Conservation (phyloP, 2,888 invertebrate genomes). For the Fragum fragum region DNA sequence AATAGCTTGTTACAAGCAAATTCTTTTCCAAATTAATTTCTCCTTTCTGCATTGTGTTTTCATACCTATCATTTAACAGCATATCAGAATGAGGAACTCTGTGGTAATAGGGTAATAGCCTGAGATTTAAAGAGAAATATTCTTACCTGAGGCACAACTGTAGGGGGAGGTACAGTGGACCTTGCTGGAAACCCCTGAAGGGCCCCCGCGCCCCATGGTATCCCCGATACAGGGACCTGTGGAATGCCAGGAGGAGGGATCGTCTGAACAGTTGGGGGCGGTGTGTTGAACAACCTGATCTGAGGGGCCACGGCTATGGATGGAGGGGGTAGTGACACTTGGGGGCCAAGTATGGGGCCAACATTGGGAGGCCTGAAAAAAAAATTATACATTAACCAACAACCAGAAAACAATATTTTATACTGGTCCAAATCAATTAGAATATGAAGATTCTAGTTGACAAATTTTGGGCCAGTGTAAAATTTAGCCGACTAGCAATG, state of each 20-base stretch:
- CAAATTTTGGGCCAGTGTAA: too few species aligned
- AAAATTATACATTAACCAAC: background rate
- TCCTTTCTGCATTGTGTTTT: too few species aligned
- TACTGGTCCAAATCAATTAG: too few species aligned
- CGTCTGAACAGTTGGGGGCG: background rate
- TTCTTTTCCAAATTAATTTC: too few species aligned
- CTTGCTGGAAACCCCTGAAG: conserved; percentile 25
- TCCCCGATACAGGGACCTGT: background rate
- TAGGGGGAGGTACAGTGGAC: conserved; percentile 2
- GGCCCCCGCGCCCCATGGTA: conserved; percentile 61
- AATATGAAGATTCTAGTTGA: too few species aligned
- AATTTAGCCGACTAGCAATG: too few species aligned
- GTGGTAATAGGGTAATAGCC: too few species aligned
- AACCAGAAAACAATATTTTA: too few species aligned
- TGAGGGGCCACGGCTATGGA: conserved; percentile 34
- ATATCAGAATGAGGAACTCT: too few species aligned
- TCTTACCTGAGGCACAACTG: conserved; percentile 17
- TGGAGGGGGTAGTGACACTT: background rate
- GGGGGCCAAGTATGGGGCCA: conserved; percentile 33
- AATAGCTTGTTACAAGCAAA: too few species aligned
- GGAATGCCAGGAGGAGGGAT: background rate
- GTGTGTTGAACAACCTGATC: conserved; percentile 43
- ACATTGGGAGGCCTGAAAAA: conserved; percentile 48
- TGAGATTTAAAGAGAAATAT: too few species aligned
- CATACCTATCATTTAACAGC: too few species aligned